Evolutionary conservation across 2,888 invertebrate genomes (phyloP).

Genomic region (Calliopum simillimum): DNA sequence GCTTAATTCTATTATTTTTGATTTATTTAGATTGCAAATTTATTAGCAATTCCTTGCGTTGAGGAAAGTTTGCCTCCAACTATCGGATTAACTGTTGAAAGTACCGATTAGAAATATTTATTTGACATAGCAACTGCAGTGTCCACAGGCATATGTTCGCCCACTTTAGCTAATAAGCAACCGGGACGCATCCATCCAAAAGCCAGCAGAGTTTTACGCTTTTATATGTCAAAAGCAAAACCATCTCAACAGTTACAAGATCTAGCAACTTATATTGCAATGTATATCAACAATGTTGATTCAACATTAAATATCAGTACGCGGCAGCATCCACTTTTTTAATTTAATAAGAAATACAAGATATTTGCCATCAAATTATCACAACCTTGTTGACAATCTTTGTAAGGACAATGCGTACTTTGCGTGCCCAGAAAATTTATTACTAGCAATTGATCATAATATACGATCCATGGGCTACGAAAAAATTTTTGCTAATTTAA

Average conservation of each 20-base stretch:
- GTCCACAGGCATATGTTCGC: background rate
- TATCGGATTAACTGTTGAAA: too few relatives aligned
- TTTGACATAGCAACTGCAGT: background rate
- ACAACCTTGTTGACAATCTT: conserved; percentile 5
- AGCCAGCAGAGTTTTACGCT: background rate
- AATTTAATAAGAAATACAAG: background rate
- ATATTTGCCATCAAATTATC: background rate
- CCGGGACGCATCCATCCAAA: background rate
- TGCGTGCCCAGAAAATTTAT: too few relatives aligned
- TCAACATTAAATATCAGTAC: too few relatives aligned
- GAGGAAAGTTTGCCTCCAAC: too few relatives aligned
- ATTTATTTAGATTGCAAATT: background rate
- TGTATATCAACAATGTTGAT: background rate
- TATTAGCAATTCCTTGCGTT: background rate
- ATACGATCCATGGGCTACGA: background rate
- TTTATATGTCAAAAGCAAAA: background rate
- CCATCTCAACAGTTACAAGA: background rate
- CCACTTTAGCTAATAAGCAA: background rate
- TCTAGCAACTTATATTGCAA: background rate
- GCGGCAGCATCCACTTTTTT: background rate
- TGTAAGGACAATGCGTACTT: background rate
- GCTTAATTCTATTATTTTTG: background rate
- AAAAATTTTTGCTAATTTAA: background rate
- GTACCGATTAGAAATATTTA: background rate
- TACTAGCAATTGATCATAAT: background rate